These are phyloP conservation scores for Onchidella celtica DNA, from an alignment of 2,888 invertebrate species.

Conservation along the genomic window DNA sequence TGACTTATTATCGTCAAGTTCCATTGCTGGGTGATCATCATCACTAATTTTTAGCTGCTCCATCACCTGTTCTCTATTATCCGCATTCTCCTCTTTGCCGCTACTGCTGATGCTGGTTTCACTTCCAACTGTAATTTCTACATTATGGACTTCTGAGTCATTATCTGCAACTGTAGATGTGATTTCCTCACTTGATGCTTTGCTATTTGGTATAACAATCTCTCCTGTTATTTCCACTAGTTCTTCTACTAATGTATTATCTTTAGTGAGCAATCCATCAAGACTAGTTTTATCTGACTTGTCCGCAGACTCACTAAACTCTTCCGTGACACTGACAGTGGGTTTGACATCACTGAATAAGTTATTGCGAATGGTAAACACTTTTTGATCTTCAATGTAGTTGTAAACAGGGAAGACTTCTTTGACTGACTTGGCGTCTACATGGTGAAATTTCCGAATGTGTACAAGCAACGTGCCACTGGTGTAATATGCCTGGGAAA, in stretches of 20 bases:
- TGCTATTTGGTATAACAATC: not conserved
- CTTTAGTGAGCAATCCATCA: slow-evolving; percentile 5
- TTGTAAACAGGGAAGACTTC: slow-evolving; percentile 40
- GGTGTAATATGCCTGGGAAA: slow-evolving; percentile 43
- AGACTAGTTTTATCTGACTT: not conserved
- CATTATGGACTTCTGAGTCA: not conserved
- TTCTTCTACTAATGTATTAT: slow-evolving; percentile 19
- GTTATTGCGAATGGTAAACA: slow-evolving; percentile 44
- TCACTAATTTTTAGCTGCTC: not conserved
- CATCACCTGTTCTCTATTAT: not conserved
- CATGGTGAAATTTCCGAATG: slow-evolving; percentile 46
- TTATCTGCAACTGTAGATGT: not conserved
- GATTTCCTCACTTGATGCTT: not conserved
- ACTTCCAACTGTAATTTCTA: not conserved
- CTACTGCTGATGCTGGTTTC: not conserved
- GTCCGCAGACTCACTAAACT: not conserved
- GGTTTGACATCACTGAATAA: slow-evolving; percentile 2
- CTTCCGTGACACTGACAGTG: not conserved
- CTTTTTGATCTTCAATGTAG: slow-evolving; percentile 48
- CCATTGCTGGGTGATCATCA: not conserved
- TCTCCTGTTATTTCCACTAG: slow-evolving; percentile 13
- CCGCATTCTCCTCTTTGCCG: not conserved
- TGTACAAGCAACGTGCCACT: slow-evolving; percentile 47
- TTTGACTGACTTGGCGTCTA: slow-evolving; percentile 47
- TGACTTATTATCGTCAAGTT: not conserved